Evolutionary conservation across 2,888 invertebrate genomes (phyloP).

Genomic region (Meiosimyza platycephala): DNA sequence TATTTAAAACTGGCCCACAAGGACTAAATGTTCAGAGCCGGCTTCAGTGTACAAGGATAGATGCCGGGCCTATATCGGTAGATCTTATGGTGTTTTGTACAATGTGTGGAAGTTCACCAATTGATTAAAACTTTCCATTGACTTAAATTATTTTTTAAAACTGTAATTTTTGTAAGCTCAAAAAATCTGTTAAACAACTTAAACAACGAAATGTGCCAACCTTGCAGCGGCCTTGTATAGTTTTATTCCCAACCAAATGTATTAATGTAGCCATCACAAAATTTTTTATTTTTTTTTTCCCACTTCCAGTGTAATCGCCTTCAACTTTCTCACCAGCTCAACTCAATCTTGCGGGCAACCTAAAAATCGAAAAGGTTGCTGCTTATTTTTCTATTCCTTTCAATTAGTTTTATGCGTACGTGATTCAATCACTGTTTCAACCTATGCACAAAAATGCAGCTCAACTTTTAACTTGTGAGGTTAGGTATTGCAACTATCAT

Average conservation of each 20-base stretch:
- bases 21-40: too few relatives aligned
- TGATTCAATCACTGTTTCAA: neutral
- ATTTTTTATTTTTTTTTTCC: neutral
- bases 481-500: neutral
- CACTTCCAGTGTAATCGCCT: neutral
- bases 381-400: neutral
- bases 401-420: neutral
- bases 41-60: too few relatives aligned
- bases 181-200: too few relatives aligned
- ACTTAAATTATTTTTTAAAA: too few relatives aligned
- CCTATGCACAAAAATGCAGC: conserved; percentile 9
- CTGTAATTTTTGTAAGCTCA: too few relatives aligned
- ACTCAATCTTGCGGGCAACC: neutral
- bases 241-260: neutral
- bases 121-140: too few relatives aligned
- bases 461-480: conserved; percentile 17
- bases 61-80: too few relatives aligned
- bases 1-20: too few relatives aligned
- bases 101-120: too few relatives aligned
- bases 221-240: too few relatives aligned
- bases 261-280: neutral
- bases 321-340: conserved; percentile 15
- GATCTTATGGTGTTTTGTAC: too few relatives aligned
- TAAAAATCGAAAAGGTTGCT: neutral
- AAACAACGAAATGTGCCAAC: too few relatives aligned